Conservation (phyloP, 2,113 vertebrate genomes). For the Rhipidura dahli region DNA sequence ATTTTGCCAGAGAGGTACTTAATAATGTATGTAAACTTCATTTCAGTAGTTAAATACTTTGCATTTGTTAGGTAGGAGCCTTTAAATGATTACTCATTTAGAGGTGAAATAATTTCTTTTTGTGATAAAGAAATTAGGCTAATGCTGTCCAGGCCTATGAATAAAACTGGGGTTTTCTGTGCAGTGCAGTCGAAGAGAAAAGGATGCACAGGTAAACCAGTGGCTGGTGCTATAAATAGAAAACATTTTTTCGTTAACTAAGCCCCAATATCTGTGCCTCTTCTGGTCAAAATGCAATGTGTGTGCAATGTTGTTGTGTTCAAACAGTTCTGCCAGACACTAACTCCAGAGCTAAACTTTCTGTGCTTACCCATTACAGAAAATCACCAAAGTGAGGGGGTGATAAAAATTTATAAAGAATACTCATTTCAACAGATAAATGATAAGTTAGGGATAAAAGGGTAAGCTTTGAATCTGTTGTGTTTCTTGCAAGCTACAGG, state of each 20-base stretch:
- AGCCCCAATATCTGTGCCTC: neutral
- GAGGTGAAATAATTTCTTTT: neutral
- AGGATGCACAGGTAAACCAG: neutral
- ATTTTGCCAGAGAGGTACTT: neutral
- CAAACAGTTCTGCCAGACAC: neutral
- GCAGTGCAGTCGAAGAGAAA: neutral
- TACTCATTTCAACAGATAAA: neutral
- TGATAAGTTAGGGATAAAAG: neutral
- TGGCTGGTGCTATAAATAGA: neutral
- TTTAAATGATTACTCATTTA: neutral
- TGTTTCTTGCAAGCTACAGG: neutral
- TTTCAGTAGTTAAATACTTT: neutral
- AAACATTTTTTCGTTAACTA: neutral
- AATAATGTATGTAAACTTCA: neutral
- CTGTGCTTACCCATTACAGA: neutral
- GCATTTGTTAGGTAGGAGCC: neutral
- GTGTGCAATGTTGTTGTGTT: accelerated
- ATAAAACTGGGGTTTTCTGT: neutral
- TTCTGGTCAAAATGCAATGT: neutral
- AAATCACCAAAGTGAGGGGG: neutral
- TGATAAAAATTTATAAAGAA: neutral
- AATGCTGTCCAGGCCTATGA: neutral
- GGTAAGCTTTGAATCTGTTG: neutral
- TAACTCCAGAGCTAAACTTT: neutral
- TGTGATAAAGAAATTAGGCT: neutral